Evolutionary conservation across 2,888 invertebrate species (phyloP).

Genomic region (Arge pagana): DNA sequence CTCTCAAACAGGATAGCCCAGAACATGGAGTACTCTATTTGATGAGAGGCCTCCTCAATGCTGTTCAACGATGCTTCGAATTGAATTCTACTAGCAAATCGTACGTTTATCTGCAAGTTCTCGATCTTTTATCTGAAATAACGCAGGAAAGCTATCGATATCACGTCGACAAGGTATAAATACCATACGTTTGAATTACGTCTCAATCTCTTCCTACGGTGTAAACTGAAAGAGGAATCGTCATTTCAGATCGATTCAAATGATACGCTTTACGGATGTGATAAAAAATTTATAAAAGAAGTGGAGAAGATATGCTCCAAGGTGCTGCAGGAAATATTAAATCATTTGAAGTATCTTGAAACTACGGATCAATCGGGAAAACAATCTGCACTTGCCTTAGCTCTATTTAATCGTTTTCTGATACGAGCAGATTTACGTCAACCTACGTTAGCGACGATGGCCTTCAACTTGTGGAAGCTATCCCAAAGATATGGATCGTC

Average conservation of each 20-base stretch:
- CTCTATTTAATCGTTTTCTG: constrained; percentile 72
- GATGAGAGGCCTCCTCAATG: constrained; percentile 78
- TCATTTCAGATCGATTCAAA: constrained; percentile 82
- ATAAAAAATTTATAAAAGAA: constrained; percentile 82
- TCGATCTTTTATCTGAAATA: constrained; percentile 79
- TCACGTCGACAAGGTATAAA: constrained; percentile 70
- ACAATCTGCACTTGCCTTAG: constrained; percentile 75
- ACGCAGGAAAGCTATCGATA: constrained; percentile 85
- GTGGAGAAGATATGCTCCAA: constrained; percentile 77
- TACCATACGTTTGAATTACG: too few species aligned
- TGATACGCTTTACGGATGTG: constrained; percentile 88
- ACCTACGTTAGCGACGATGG: constrained; percentile 69
- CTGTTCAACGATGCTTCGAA: constrained; percentile 76
- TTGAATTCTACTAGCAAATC: constrained; percentile 69
- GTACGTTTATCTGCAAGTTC: constrained; percentile 72
- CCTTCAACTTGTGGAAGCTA: constrained; percentile 81
- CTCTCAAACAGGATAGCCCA: constrained; percentile 74
- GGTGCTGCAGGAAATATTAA: constrained; percentile 78
- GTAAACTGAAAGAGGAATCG: neutral
- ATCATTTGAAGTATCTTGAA: constrained; percentile 69
- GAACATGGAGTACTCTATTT: constrained; percentile 86
- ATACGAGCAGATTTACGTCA: constrained; percentile 68
- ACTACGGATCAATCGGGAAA: constrained; percentile 66
- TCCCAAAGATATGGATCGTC: constrained; percentile 68
- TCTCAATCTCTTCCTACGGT: too few species aligned